Evolutionary conservation across 2,113 vertebrate species (phyloP).

Genomic region (Eulemur macaco): DNA sequence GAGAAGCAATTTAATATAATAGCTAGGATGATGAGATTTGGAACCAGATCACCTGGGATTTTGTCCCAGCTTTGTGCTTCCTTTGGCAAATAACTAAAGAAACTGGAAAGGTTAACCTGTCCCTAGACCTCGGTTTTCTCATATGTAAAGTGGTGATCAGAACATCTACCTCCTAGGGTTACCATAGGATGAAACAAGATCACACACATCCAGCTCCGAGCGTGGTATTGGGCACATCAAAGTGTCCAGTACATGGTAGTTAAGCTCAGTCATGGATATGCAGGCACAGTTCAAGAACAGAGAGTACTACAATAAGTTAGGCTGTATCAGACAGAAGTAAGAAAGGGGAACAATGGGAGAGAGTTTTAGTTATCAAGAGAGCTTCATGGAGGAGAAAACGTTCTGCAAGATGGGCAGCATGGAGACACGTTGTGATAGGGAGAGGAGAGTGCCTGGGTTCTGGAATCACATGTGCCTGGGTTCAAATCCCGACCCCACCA

Average conservation of each 20-base stretch:
- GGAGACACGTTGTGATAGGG: not conserved
- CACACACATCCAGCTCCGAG: not conserved
- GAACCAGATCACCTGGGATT: not conserved
- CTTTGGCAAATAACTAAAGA: constrained; percentile 25
- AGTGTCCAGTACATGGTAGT: not conserved
- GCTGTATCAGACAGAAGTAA: not conserved
- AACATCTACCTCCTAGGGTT: not conserved
- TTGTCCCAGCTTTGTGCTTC: not conserved
- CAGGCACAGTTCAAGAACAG: not conserved
- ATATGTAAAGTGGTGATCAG: not conserved
- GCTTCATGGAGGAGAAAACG: not conserved
- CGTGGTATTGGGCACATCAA: not conserved
- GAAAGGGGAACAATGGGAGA: not conserved
- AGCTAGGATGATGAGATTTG: not conserved
- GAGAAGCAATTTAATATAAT: not conserved
- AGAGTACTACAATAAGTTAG: not conserved
- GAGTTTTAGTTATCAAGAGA: not conserved
- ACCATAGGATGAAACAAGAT: not conserved
- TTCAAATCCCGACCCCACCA: not conserved
- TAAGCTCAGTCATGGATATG: not conserved
- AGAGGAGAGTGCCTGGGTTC: not conserved
- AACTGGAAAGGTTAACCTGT: not conserved
- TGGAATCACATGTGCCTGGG: not conserved
- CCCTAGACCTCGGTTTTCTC: not conserved
- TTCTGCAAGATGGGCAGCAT: not conserved